Percentiles rank a stretch among this genome's conserved stretches.
phyloP scores from a whole-genome alignment of 2,113 vertebrate genomes.

The Holacanthus passer region DNA sequence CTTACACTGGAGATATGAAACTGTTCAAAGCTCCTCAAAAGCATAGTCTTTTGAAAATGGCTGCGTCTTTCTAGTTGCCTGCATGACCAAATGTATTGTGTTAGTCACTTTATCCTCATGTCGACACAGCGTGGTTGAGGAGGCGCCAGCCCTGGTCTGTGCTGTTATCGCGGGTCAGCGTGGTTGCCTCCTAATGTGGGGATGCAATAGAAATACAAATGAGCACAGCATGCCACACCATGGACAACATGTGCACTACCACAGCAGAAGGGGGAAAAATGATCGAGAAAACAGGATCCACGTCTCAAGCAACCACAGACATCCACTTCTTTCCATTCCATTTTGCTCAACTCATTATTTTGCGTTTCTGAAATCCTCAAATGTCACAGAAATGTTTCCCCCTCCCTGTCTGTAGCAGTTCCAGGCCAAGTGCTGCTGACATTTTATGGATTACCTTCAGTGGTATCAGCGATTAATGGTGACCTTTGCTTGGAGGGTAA shows the following conservation, averaged over 20 bases:
- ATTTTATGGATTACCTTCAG: constrained; percentile 63
- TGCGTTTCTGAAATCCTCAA: constrained; percentile 39
- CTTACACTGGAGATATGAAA: not conserved
- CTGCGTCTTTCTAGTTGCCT: not conserved
- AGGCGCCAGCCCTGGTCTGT: not conserved
- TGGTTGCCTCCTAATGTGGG: not conserved
- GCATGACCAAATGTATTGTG: not conserved
- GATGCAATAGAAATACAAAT: constrained; percentile 6
- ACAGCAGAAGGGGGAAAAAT: not conserved
- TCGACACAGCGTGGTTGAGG: not conserved
- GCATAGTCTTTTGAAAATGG: not conserved
- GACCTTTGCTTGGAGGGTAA: constrained; percentile 55
- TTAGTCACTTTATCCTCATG: not conserved
- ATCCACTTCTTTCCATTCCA: constrained; percentile 8
- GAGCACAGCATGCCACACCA: not conserved
- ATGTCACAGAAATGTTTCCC: constrained; percentile 62
- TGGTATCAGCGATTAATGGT: constrained; percentile 58
- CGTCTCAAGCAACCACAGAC: constrained; percentile 9
- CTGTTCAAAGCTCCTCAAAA: not conserved
- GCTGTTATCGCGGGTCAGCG: not conserved
- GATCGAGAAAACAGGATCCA: not conserved
- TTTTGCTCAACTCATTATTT: constrained; percentile 45
- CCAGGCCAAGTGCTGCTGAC: constrained; percentile 59
- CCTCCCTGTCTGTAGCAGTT: constrained; percentile 16
- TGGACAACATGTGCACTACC: not conserved